Evolutionary conservation across 2,113 vertebrate species (phyloP).

Genomic region (Coreoperca whiteheadi): DNA sequence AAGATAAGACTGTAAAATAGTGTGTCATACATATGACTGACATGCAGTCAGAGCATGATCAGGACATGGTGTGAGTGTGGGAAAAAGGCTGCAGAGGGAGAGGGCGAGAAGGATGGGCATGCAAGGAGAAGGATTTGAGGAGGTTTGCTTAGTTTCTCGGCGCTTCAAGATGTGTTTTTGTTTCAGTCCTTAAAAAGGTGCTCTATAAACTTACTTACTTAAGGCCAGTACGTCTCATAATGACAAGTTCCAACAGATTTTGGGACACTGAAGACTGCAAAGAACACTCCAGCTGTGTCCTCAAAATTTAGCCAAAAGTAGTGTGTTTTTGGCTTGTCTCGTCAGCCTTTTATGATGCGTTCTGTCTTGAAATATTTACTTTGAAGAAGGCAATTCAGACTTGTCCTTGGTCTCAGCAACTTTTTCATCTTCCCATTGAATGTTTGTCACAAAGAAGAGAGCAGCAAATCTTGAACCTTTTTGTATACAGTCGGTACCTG

Average conservation of each 20-base stretch:
- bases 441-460: neutral
- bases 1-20: too few relatives aligned
- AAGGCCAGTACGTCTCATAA: neutral
- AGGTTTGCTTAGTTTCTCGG: too few relatives aligned
- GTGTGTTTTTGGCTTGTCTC: neutral
- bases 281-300: neutral
- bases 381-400: conserved; percentile 27
- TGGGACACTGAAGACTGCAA: neutral
- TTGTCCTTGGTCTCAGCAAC: conserved; percentile 25
- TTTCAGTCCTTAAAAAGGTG: neutral
- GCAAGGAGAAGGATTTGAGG: too few relatives aligned
- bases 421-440: neutral
- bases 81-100: too few relatives aligned
- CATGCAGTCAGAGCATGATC: too few relatives aligned
- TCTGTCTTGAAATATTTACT: conserved; percentile 20
- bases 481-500: too few relatives aligned
- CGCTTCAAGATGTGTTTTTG: too few relatives aligned
- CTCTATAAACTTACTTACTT: neutral
- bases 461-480: neutral
- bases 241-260: neutral
- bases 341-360: neutral
- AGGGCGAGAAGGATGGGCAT: too few relatives aligned
- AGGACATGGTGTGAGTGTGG: too few relatives aligned
- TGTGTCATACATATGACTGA: too few relatives aligned
- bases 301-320: conserved; percentile 11